These are phyloP conservation scores for Drosophila ohnishii DNA, from an alignment of 1,140 invertebrate species.

Conservation along the genomic window DNA sequence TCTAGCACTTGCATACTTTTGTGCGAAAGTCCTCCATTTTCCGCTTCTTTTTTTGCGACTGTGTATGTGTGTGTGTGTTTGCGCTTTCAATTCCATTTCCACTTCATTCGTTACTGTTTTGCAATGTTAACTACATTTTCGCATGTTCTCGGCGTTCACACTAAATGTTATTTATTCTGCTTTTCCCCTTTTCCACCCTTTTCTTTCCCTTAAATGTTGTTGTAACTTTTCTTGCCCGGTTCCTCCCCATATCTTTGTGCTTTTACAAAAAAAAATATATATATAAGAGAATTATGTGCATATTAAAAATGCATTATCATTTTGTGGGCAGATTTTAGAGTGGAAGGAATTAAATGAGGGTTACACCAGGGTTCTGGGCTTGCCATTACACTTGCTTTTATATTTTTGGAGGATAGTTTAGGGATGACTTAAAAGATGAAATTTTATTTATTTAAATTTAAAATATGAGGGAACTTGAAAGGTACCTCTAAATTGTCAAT, in stretches of 20 bases:
- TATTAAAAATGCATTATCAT: conserved; percentile 73
- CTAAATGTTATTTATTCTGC: conserved; percentile 57
- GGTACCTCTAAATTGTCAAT: background rate
- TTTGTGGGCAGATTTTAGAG: conserved; percentile 13
- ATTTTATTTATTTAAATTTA: background rate
- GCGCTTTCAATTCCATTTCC: conserved; percentile 63
- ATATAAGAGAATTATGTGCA: conserved; percentile 68
- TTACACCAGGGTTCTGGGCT: background rate
- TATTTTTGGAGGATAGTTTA: conserved; percentile 32
- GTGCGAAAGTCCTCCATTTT: conserved; percentile 33
- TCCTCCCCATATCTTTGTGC: conserved; percentile 27
- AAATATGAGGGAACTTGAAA: background rate
- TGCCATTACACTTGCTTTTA: background rate
- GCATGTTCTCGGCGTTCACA: conserved; percentile 59
- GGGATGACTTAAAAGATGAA: background rate
- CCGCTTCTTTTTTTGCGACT: background rate
- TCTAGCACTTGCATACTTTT: conserved; percentile 70
- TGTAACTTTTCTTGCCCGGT: conserved; percentile 19
- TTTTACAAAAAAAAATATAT: conserved; percentile 27
- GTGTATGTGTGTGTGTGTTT: conserved; percentile 25
- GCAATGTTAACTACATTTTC: conserved; percentile 79
- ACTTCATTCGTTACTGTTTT: conserved; percentile 79
- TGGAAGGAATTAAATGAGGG: conserved; percentile 19
- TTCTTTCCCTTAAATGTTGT: conserved; percentile 9
- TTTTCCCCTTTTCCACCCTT: conserved; percentile 20